Percentiles rank a stretch among this genome's conserved stretches.
phyloP scores from a whole-genome alignment of 2,888 invertebrate genomes.

The Drosophila cyrtoloma region DNA sequence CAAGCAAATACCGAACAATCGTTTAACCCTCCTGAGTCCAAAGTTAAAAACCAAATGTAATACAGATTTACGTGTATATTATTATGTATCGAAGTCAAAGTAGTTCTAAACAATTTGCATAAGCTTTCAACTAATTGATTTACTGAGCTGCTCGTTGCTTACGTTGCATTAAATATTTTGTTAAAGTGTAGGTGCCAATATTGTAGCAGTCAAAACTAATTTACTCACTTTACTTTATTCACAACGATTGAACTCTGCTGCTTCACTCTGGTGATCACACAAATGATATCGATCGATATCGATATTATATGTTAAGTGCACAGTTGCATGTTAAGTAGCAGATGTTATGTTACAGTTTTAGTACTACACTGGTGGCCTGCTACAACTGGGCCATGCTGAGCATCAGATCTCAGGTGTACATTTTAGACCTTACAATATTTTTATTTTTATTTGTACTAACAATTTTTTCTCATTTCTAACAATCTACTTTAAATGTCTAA shows the following conservation, averaged over 20 bases:
- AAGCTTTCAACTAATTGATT: constrained; percentile 36
- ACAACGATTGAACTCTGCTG: not conserved
- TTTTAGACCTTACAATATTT: too few relatives aligned
- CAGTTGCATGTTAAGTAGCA: not conserved
- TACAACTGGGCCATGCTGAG: too few relatives aligned
- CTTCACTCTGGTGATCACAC: not conserved
- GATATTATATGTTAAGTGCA: not conserved
- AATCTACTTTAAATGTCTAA: too few relatives aligned
- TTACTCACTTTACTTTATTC: not conserved
- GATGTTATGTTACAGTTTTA: not conserved
- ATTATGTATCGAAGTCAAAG: not conserved
- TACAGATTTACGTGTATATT: constrained; percentile 3
- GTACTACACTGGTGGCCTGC: too few relatives aligned
- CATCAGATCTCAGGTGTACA: too few relatives aligned
- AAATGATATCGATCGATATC: not conserved
- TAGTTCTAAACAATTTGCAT: constrained; percentile 13
- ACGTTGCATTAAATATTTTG: not conserved
- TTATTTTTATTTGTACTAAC: too few relatives aligned
- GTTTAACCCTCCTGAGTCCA: constrained; percentile 19
- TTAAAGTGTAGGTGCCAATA: not conserved
- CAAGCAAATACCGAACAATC: not conserved
- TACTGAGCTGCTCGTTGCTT: not conserved
- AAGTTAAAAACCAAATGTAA: constrained; percentile 1
- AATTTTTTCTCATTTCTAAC: too few relatives aligned
- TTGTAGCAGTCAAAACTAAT: not conserved